phyloP scores from a whole-genome alignment of 1,140 invertebrate genomes.

The Holotrichia oblita region DNA sequence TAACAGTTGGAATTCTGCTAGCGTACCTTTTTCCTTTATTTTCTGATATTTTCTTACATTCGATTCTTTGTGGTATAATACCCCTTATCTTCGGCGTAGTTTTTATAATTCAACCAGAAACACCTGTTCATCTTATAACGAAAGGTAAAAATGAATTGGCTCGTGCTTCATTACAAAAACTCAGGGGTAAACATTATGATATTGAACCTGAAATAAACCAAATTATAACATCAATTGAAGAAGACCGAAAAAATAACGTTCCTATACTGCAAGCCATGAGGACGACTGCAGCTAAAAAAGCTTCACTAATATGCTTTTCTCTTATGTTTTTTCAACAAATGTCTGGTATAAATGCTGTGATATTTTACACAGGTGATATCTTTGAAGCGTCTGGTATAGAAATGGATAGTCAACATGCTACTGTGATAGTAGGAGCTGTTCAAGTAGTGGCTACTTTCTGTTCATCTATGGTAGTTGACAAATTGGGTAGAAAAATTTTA shows the following conservation, averaged over 20 bases:
- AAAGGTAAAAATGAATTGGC: slow-evolving; percentile 72
- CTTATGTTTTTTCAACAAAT: slow-evolving; percentile 79
- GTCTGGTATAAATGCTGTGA: slow-evolving; percentile 69
- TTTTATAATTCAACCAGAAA: slow-evolving; percentile 76
- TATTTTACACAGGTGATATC: slow-evolving; percentile 68
- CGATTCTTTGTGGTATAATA: slow-evolving; percentile 66
- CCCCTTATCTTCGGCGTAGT: slow-evolving; percentile 67
- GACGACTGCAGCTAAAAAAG: slow-evolving; percentile 63
- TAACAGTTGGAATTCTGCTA: slow-evolving; percentile 71
- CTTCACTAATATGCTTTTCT: slow-evolving; percentile 66
- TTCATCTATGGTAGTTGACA: slow-evolving; percentile 72
- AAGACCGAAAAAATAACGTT: slow-evolving; percentile 50
- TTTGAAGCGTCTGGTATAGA: slow-evolving; percentile 55
- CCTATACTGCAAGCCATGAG: slow-evolving; percentile 62
- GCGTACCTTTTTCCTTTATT: slow-evolving; percentile 66
- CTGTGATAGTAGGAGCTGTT: slow-evolving; percentile 78
- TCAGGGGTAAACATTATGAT: slow-evolving; percentile 71
- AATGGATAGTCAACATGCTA: slow-evolving; percentile 66
- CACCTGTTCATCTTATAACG: slow-evolving; percentile 66
- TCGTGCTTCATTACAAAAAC: slow-evolving; percentile 69
- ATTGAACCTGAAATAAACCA: slow-evolving; percentile 66
- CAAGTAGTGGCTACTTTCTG: slow-evolving; percentile 76
- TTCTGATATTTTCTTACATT: slow-evolving; percentile 62
- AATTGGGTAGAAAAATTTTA: slow-evolving; percentile 73
- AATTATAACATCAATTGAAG: slow-evolving; percentile 61